Evolutionary conservation across 64 coral and sea anemone genomes (phyloP).

Genomic region (Stichodactyla helianthus): DNA sequence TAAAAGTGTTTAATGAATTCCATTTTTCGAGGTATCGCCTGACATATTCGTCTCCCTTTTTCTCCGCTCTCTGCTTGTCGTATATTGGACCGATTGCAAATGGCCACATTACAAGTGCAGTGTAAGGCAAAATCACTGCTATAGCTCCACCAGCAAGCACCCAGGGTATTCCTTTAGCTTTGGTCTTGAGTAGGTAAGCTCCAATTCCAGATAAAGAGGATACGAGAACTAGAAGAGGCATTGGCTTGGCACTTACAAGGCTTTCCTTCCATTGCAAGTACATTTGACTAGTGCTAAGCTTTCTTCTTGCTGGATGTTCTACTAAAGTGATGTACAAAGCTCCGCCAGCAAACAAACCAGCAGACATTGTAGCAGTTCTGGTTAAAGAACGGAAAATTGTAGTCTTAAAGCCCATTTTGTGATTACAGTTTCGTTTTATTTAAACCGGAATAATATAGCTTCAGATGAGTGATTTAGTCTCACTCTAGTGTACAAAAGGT

Average conservation of each 20-base stretch:
- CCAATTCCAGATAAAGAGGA: constrained; percentile 53
- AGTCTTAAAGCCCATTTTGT: constrained; percentile 21
- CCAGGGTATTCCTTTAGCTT: constrained; percentile 43
- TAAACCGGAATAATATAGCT: background rate
- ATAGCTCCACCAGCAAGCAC: constrained; percentile 38
- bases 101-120: constrained; percentile 30
- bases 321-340: constrained; percentile 67
- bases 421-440: constrained; percentile 14
- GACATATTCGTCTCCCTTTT: constrained; percentile 36
- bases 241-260: constrained; percentile 59
- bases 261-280: constrained; percentile 81
- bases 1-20: constrained; percentile 25
- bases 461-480: background rate
- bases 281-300: constrained; percentile 42
- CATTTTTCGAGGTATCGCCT: constrained; percentile 27
- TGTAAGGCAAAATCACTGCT: constrained; percentile 29
- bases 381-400: constrained; percentile 21
- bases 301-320: constrained; percentile 80
- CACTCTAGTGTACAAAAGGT: background rate
- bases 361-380: constrained; percentile 42
- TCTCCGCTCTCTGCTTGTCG: constrained; percentile 20
- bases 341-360: constrained; percentile 62
- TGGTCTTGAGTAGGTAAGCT: constrained; percentile 64
- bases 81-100: constrained; percentile 47
- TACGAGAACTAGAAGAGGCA: constrained; percentile 50